Evolutionary conservation across 1,140 invertebrate species (phyloP).

Genomic region (Hyphantria cunea): DNA sequence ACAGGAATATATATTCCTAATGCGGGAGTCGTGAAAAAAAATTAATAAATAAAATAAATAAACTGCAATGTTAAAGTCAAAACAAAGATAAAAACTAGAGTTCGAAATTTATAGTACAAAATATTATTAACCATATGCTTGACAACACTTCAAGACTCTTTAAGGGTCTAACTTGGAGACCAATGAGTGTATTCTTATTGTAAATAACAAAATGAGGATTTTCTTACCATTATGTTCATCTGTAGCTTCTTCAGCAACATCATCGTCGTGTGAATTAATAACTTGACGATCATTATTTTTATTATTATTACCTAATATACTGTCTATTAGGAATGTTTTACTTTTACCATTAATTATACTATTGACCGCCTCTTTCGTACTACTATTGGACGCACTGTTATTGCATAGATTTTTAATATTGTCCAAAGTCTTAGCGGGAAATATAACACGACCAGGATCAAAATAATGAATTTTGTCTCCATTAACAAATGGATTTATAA

Average conservation of each 20-base stretch:
- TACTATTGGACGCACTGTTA: constrained; percentile 38
- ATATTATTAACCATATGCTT: too few relatives aligned
- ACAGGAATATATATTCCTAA: too few relatives aligned
- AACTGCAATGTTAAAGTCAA: too few relatives aligned
- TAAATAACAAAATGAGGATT: too few relatives aligned
- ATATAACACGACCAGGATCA: constrained; percentile 42
- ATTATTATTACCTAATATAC: constrained; percentile 69
- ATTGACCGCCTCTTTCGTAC: constrained; percentile 38
- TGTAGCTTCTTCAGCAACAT: constrained; percentile 55
- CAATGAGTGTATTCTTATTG: too few relatives aligned
- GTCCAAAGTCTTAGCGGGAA: constrained; percentile 39
- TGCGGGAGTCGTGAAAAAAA: too few relatives aligned
- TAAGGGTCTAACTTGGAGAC: too few relatives aligned
- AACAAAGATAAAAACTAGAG: too few relatives aligned
- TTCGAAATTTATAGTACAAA: too few relatives aligned
- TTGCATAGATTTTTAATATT: constrained; percentile 44
- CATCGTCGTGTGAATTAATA: constrained; percentile 39
- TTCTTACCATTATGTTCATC: constrained; percentile 74
- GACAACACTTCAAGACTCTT: too few relatives aligned
- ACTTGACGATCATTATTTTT: constrained; percentile 34
- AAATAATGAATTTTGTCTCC: constrained; percentile 42
- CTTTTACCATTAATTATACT: constrained; percentile 53
- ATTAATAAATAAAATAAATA: too few relatives aligned
- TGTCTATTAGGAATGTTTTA: constrained; percentile 76
- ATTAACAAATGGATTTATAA: constrained; percentile 32